These are phyloP conservation scores for Drymonia ruficornis DNA, from an alignment of 2,888 invertebrate genomes.

Conservation along the genomic window DNA sequence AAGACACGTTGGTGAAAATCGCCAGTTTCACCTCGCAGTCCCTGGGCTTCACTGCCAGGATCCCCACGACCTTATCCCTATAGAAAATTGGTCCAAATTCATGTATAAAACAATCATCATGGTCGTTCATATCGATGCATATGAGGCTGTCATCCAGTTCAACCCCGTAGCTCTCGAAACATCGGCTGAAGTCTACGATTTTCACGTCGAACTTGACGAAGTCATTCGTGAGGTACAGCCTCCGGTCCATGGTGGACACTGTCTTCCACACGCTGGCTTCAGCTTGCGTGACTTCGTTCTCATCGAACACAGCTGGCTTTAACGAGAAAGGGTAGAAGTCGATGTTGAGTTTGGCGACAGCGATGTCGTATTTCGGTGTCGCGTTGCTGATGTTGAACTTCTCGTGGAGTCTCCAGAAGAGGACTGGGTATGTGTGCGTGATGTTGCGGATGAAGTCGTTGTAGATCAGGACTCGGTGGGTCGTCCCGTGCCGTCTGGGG, in stretches of 20 bases:
- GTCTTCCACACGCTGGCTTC: slow-evolving; percentile 73
- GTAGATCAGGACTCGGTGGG: slow-evolving; percentile 61
- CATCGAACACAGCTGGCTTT: slow-evolving; percentile 57
- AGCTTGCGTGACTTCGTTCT: slow-evolving; percentile 14
- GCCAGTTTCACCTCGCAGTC: slow-evolving; percentile 59
- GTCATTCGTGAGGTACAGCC: slow-evolving; percentile 67
- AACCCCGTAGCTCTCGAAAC: slow-evolving; percentile 61
- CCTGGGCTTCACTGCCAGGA: slow-evolving; percentile 57
- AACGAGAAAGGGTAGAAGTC: slow-evolving; percentile 45
- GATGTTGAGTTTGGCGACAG: slow-evolving; percentile 64
- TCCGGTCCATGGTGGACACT: slow-evolving; percentile 65
- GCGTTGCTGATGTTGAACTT: slow-evolving; percentile 52
- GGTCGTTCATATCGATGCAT: slow-evolving; percentile 59
- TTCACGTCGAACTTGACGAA: slow-evolving; percentile 51
- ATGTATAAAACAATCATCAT: slow-evolving; percentile 69
- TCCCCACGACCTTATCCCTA: slow-evolving; percentile 60
- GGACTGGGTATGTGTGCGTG: slow-evolving; percentile 60
- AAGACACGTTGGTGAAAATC: slow-evolving; percentile 54
- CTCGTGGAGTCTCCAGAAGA: slow-evolving; percentile 70
- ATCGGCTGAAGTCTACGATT: slow-evolving; percentile 38
- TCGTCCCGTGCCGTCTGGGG: slow-evolving; percentile 46
- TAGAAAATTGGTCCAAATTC: slow-evolving; percentile 71
- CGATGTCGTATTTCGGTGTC: slow-evolving; percentile 58
- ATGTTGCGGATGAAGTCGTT: slow-evolving; percentile 60
- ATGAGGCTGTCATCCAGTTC: slow-evolving; percentile 58